Conservation (phyloP, 1,140 invertebrate genomes). For the Spodoptera litura region DNA sequence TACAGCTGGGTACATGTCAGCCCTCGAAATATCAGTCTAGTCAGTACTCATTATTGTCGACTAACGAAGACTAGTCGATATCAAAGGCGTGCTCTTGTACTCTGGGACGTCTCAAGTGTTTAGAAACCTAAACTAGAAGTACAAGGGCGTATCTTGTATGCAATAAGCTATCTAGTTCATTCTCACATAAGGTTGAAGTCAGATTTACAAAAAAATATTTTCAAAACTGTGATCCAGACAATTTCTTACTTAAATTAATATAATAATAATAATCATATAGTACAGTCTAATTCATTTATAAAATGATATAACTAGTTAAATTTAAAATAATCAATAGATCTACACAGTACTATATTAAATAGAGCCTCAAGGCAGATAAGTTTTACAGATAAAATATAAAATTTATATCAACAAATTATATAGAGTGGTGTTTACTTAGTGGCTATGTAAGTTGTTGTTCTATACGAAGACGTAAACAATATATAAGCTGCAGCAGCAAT, state of each 20-base stretch:
- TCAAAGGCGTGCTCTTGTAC: slow-evolving; percentile 1
- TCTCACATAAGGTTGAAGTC: too few relatives aligned
- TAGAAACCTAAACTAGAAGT: neutral
- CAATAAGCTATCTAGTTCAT: neutral
- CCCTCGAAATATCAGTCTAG: slow-evolving; percentile 19
- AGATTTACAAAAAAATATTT: neutral
- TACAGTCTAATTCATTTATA: neutral
- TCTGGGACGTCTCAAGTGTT: neutral
- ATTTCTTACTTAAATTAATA: slow-evolving; percentile 19
- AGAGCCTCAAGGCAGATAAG: slow-evolving; percentile 35
- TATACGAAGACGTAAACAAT: neutral
- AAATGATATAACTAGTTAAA: neutral
- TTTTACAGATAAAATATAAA: slow-evolving; percentile 37
- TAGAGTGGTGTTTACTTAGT: slow-evolving; percentile 18
- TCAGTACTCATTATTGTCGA: slow-evolving; percentile 12
- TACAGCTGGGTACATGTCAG: neutral
- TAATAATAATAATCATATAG: neutral
- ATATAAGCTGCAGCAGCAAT: neutral
- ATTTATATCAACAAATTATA: slow-evolving; percentile 34
- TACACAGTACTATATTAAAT: slow-evolving; percentile 26
- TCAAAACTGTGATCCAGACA: slow-evolving; percentile 13
- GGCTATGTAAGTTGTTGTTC: neutral
- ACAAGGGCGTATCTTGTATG: neutral
- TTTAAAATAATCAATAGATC: slow-evolving; percentile 12
- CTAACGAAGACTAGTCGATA: slow-evolving; percentile 25